Evolutionary conservation across 92 coral and sea anemone genomes (phyloP), one percentile per base, ranked within the genome.

Genomic region (Heteractis magnifica): DNA sequence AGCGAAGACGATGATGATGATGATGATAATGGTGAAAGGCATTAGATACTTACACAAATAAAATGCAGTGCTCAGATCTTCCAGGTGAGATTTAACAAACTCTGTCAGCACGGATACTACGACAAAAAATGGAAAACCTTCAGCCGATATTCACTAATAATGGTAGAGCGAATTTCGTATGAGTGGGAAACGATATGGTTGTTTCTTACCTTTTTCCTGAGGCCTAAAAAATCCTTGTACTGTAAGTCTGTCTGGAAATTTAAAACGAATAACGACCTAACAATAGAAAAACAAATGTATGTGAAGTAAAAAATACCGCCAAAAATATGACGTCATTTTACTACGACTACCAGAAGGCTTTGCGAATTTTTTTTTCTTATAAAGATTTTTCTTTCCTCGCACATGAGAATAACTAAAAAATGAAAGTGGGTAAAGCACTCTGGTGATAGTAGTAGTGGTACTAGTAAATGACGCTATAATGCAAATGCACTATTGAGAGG

Each of bases 161-260:
- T 34, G 44, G 44, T 2, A 2, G 44, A 2, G 16, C 5, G 0
- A 14, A 56, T 12, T 56, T 12, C 12, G 12, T 62, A 0, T 0
- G n/a, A 11, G 70, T 8, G 34, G 23, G 1, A 15, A 68, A 16
- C 14, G 7, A 20, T n/a, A 68, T 11, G 6, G 49, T 21, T 4
- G 49, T 21, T 10, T 26, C 21, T 65, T 85, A 96, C 99, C 96
- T 89, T 87, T 96, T 80, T 96, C 99, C 75, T 86, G 87, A 50
- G 99, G 99, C 77, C 97, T 84, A 82, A 96, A 96, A 68, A 96
- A 89, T 13, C 98, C 99, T 84, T 96, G 99, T 51, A 96, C 79
- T 19, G 91, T 90, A 16, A 88, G 79, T 78, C 94, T 90, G 85
- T 96, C 94, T 1, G 99, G 99, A 73, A 96, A 94, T 81, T 96